Conservation (phyloP, 2,113 vertebrate genomes). For the Nycticebus coucang region DNA sequence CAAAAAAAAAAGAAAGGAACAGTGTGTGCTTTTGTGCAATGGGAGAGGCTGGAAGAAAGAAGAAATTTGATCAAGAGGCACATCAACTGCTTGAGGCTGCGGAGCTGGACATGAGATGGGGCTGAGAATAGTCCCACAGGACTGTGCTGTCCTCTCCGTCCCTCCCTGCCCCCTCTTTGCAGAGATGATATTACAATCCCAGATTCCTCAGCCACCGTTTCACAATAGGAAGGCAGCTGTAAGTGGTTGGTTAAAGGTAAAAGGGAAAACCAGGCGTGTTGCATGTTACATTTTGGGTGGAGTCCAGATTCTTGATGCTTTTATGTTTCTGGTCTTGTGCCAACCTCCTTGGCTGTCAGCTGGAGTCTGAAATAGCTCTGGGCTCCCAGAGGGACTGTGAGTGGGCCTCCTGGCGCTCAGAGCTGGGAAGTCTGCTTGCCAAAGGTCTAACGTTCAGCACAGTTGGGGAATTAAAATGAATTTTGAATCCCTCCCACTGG, state of each 20-base stretch:
- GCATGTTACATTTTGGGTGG: background rate
- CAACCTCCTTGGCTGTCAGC: background rate
- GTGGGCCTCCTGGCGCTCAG: background rate
- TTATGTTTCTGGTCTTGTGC: background rate
- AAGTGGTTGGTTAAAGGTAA: background rate
- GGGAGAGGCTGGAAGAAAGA: background rate
- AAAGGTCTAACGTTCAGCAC: too few relatives aligned
- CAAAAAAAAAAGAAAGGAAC: too few relatives aligned
- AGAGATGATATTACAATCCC: too few relatives aligned
- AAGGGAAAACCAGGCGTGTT: background rate
- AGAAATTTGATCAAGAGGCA: fast-evolving
- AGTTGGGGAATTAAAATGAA: background rate
- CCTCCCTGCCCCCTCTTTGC: background rate
- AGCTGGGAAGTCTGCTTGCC: too few relatives aligned
- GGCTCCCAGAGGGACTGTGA: background rate
- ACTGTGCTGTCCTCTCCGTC: too few relatives aligned
- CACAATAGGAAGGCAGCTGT: background rate
- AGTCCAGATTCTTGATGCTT: background rate
- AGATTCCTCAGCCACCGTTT: background rate
- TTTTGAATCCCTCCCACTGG: background rate
- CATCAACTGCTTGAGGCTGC: fast-evolving
- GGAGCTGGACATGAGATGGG: too few relatives aligned
- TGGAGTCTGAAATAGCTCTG: background rate
- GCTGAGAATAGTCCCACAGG: too few relatives aligned
- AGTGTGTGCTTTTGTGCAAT: fast-evolving